Percentiles rank a stretch among this genome's conserved stretches.
Conservation (phyloP, 2,888 invertebrate genomes). For the Oligia strigilis region DNA sequence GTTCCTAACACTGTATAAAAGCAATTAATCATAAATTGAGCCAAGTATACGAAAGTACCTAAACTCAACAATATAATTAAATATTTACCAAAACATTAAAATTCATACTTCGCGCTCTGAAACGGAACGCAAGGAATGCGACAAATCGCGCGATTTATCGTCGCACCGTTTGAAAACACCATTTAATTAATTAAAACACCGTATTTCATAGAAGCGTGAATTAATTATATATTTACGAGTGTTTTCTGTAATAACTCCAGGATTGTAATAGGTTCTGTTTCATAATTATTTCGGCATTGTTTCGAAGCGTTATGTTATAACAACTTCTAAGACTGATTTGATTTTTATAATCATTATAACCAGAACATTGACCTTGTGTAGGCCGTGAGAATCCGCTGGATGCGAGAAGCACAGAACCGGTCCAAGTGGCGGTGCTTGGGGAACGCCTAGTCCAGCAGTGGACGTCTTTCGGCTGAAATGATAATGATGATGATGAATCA, state of each 20-base stretch:
- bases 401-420: background rate
- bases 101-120: constrained; percentile 49
- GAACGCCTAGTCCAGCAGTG: background rate
- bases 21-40: background rate
- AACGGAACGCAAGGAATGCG: constrained; percentile 44
- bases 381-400: background rate
- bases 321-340: background rate
- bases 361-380: background rate
- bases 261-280: constrained; percentile 17
- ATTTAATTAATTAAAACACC: constrained; percentile 46
- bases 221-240: constrained; percentile 40
- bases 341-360: background rate
- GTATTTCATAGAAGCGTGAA: constrained; percentile 43
- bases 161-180: constrained; percentile 44
- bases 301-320: background rate
- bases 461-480: background rate
- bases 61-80: constrained; percentile 12
- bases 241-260: constrained; percentile 41
- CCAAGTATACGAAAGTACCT: background rate
- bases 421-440: background rate
- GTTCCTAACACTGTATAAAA: background rate
- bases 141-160: constrained; percentile 50
- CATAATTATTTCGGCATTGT: constrained; percentile 27
- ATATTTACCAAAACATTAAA: constrained; percentile 42
- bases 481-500: background rate